Evolutionary conservation across 1,140 invertebrate species (phyloP), one percentile per base, ranked within the genome.

Genomic region (Potamilus streckersoni): DNA sequence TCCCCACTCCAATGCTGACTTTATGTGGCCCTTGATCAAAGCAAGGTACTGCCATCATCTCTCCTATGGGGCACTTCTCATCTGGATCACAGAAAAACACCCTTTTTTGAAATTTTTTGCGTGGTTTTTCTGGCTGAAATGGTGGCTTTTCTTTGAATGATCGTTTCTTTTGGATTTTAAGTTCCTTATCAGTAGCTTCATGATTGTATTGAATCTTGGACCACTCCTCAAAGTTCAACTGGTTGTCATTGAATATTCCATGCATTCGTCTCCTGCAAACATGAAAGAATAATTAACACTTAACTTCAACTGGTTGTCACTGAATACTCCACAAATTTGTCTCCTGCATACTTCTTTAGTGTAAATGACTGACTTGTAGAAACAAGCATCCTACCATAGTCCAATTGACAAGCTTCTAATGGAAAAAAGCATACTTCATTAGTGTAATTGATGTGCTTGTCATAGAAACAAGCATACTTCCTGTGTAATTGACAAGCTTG

Each of bases 161-260:
- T 19, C 84, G 75, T 70, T 83, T 85, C 70, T 82, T 85, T 80
- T 86, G 85, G 49, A 81, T 76, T 38, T 84, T 80, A 59, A 85
- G 62, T 76, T 86, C 85, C 49, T 74, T 71, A 20, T 86, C 82
- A 38, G 83, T 76, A 17, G 76, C 73, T 14, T 27, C 57, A n/a
- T 79, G 70, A 59, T 83, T 79, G 56, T 79, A 75, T 12, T 76
- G 78, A 12, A 74, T 62, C 31, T 76, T 73, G 14, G 80, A 79
- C 85, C 85, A 86, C 49, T 65, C 64, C 14, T 78, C 80, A 75
- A 83, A 84, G 67, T 86, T 78, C n/a, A 86, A 74, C n/a, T 79
- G 67, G 67, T 79, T 81, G 19, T 74, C 72, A 62, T 81, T 85
- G 69, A 81, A 81, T 58, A 75, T 75, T 23, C 85, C 83, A 20